Evolutionary conservation across 2,888 invertebrate genomes (phyloP).

Genomic region (Phlogophora meticulosa): DNA sequence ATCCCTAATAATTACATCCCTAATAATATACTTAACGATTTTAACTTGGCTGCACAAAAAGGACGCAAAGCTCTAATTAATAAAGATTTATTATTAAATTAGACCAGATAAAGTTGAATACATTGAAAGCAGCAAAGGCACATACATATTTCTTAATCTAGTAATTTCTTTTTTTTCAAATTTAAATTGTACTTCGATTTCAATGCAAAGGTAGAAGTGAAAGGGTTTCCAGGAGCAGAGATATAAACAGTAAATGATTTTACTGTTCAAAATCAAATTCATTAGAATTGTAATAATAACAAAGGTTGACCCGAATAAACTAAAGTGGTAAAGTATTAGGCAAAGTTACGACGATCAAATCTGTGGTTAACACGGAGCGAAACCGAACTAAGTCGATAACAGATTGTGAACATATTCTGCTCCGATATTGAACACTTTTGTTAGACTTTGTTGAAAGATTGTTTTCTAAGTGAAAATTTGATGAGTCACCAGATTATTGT

Average conservation of each 20-base stretch:
- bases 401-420: constrained; percentile 44
- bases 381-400: constrained; percentile 40
- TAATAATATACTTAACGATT: too few species aligned
- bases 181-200: too few species aligned
- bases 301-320: constrained; percentile 42
- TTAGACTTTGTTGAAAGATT: constrained; percentile 57
- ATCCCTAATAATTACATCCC: not conserved
- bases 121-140: too few species aligned
- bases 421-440: constrained; percentile 52
- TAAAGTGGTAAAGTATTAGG: constrained; percentile 19
- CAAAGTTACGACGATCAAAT: constrained; percentile 44
- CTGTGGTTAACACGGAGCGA: constrained; percentile 49
- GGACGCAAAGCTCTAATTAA: too few species aligned
- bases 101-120: too few species aligned
- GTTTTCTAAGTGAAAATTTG: constrained; percentile 61
- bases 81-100: too few species aligned
- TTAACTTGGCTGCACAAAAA: too few species aligned
- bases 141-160: too few species aligned
- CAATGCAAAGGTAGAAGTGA: not conserved
- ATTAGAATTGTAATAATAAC: constrained; percentile 30
- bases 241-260: constrained; percentile 1
- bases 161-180: too few species aligned
- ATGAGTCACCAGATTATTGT: constrained; percentile 71
- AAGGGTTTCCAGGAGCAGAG: not conserved
- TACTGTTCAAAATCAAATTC: constrained; percentile 8